Percentiles rank a stretch among this genome's conserved stretches.
Evolutionary conservation across 2,113 vertebrate species (phyloP).

Genomic region (Saguinus imperator): DNA sequence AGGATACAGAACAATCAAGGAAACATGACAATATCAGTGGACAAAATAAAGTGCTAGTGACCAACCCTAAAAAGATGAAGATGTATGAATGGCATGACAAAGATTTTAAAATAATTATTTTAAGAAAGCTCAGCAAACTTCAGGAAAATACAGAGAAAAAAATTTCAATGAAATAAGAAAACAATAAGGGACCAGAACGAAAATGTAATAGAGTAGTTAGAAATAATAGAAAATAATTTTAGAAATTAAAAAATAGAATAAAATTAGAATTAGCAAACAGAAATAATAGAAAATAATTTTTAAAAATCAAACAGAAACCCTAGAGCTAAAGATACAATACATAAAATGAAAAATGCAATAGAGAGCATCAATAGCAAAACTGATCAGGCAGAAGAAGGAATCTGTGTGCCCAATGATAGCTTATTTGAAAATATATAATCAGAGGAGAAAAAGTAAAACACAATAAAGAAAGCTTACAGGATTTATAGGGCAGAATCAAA

Average conservation of each 20-base stretch:
- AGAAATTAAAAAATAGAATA: too few species aligned
- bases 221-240: too few species aligned
- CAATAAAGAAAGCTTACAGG: not conserved
- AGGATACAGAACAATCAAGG: not conserved
- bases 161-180: not conserved
- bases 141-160: not conserved
- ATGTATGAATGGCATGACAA: not conserved
- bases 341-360: not conserved
- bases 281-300: not conserved
- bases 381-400: not conserved
- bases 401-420: not conserved
- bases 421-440: not conserved
- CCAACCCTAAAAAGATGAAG: not conserved
- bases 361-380: not conserved
- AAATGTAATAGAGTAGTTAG: not conserved
- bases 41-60: not conserved
- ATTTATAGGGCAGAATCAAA: not conserved
- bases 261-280: too few species aligned
- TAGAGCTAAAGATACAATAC: not conserved
- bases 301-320: not conserved
- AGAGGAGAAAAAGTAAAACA: not conserved
- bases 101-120: not conserved
- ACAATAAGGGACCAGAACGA: not conserved
- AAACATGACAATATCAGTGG: not conserved
- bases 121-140: not conserved